A percentile compares a stretch with the other conserved stretches of the same genome.
phyloP scores from a whole-genome alignment of 2,113 vertebrate species.

The Castor canadensis region DNA sequence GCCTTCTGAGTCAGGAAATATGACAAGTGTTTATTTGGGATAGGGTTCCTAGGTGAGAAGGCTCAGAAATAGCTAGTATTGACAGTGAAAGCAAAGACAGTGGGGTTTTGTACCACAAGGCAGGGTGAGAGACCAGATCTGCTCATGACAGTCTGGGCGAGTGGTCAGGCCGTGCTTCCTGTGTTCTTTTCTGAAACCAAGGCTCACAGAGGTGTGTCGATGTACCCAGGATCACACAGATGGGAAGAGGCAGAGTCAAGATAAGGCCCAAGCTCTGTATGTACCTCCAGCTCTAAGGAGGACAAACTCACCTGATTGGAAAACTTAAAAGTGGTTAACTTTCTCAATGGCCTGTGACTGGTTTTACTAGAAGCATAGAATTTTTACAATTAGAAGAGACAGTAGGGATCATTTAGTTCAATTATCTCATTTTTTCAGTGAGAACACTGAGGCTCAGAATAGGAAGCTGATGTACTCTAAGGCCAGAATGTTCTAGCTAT shows the following conservation, averaged over 20 bases:
- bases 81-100: background rate
- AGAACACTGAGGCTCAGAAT: background rate
- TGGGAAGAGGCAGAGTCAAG: background rate
- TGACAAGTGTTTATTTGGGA: constrained; percentile 20
- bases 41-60: background rate
- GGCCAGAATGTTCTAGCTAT: background rate
- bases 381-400: background rate
- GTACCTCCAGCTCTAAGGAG: background rate
- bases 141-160: background rate
- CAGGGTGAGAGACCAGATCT: background rate
- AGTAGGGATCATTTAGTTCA: background rate
- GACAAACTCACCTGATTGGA: background rate
- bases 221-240: background rate
- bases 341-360: background rate
- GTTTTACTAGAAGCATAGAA: background rate
- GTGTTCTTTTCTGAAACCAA: background rate
- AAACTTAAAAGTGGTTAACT: background rate
- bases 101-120: background rate
- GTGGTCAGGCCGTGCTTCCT: too few species aligned
- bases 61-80: background rate
- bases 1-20: background rate
- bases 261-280: background rate
- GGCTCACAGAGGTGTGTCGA: background rate
- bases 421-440: background rate
- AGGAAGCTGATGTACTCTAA: background rate